phyloP scores from a whole-genome alignment of 1,140 invertebrate species.

The Dufourea novaeangliae region DNA sequence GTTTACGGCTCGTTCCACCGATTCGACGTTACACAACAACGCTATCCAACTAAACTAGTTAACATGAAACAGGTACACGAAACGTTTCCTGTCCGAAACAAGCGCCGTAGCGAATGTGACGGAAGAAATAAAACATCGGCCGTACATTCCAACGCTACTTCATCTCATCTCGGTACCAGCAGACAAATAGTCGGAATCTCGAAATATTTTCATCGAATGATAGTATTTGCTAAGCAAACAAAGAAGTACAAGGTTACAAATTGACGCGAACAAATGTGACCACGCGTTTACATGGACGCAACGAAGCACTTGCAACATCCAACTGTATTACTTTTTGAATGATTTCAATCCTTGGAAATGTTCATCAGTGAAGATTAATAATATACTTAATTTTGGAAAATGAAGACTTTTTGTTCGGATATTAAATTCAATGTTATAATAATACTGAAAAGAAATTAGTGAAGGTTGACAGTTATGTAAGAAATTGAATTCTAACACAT shows the following conservation, averaged over 20 bases:
- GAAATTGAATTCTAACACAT: no score
- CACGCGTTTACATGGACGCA: background rate
- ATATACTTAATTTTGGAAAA: no score
- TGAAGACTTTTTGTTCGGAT: no score
- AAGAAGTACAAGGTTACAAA: background rate
- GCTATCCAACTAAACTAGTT: conserved; percentile 48
- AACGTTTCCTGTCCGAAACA: conserved; percentile 12
- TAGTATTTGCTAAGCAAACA: background rate
- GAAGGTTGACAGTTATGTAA: no score
- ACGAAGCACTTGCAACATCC: background rate
- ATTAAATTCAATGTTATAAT: no score
- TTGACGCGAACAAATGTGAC: background rate
- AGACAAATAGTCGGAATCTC: background rate
- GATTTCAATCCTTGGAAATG: no score
- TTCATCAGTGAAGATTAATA: no score
- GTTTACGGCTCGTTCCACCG: conserved; percentile 26
- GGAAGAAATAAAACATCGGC: conserved; percentile 37
- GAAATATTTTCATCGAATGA: conserved; percentile 6
- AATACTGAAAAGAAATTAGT: no score
- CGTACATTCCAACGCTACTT: background rate
- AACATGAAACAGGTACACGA: conserved; percentile 42
- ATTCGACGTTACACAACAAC: conserved; percentile 31
- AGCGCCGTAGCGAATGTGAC: conserved; percentile 2
- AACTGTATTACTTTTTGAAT: background rate
- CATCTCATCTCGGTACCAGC: conserved; percentile 19